Conservation (phyloP, 2,888 invertebrate genomes). For the Hydrotaea cyrtoneurina region DNA sequence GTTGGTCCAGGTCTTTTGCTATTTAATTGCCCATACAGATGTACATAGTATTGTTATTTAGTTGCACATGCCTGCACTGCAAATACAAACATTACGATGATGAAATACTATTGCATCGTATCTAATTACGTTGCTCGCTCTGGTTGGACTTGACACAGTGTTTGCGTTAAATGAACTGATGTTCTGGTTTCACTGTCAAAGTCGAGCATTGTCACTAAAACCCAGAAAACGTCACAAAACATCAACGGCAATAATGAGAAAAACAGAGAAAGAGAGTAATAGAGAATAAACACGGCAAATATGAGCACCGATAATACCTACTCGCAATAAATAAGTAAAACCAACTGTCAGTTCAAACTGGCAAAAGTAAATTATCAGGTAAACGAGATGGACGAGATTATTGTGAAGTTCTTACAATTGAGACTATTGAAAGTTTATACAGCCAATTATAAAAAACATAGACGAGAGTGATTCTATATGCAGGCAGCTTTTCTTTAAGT, state of each 20-base stretch:
- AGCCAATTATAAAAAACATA: too few species aligned
- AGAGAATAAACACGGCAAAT: neutral
- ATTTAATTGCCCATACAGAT: too few species aligned
- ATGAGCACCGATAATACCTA: too few species aligned
- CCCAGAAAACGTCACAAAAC: conserved; percentile 61
- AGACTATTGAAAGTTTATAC: too few species aligned
- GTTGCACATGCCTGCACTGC: neutral
- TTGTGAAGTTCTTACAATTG: too few species aligned
- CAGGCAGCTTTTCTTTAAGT: too few species aligned
- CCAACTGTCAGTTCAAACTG: conserved; percentile 22
- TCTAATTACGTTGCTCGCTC: conserved; percentile 39
- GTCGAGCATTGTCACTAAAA: conserved; percentile 68
- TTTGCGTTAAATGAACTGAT: conserved; percentile 38
- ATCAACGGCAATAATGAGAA: conserved; percentile 60
- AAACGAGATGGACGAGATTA: too few species aligned
- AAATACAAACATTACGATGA: conserved; percentile 15
- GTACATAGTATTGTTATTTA: too few species aligned
- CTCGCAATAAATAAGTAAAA: conserved; percentile 7
- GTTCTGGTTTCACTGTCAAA: conserved; percentile 71
- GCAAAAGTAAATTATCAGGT: conserved; percentile 37
- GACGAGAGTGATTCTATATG: too few species aligned
- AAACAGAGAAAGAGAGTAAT: neutral
- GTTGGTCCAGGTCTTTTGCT: too few species aligned
- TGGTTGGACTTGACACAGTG: conserved; percentile 28
- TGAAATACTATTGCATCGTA: conserved; percentile 34